Evolutionary conservation across 2,797 vertebrate genomes (phyloP), one percentile per base, ranked within the genome.

Genomic region (Lacerta viridis): DNA sequence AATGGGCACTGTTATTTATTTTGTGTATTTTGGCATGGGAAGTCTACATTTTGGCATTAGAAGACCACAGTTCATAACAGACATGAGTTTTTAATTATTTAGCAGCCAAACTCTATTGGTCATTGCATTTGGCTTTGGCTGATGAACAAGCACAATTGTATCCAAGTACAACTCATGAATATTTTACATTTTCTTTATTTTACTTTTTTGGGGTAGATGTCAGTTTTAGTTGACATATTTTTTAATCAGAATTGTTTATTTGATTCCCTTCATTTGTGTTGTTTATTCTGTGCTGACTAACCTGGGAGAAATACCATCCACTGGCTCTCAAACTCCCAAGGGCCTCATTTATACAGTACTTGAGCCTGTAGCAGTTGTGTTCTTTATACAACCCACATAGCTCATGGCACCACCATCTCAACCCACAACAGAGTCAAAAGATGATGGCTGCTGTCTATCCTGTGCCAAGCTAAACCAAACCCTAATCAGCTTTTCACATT

Each of bases 41-140:
- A 43, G 10, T 18, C 50, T 27, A 41, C 11, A 27, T 84, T 84
- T 79, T 79, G 76, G 68, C 78, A 80, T 50, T 23, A 7, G 50
- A 72, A 2, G 11, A 25, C 86, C 36, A 80, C 25, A 36, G 15
- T 74, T 85, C 39, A 9, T 43, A 36, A 39, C n/a, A 80, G 39
- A 64, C 83, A 74, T 80, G 17, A 27, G 59, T 39, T 89, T 89
- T 89, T 50, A 74, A 89, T 85, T 80, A 85, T 85, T 80, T 61
- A 80, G 69, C 55, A 36, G 68, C 55, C 77, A 80, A 74, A 66
- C 33, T 74, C 46, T n/a, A 77, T 83, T 83, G 81, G 81, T 83
- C 68, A 64, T 36, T n/a, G 43, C 4, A 74, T 39, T 55, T 80
- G n/a, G 27, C 61, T 25, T 33, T 84, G 82, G 66, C 83, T 41